These are phyloP conservation scores for Prunella himalayana DNA, from an alignment of 2,113 vertebrate species.

Conservation along the genomic window DNA sequence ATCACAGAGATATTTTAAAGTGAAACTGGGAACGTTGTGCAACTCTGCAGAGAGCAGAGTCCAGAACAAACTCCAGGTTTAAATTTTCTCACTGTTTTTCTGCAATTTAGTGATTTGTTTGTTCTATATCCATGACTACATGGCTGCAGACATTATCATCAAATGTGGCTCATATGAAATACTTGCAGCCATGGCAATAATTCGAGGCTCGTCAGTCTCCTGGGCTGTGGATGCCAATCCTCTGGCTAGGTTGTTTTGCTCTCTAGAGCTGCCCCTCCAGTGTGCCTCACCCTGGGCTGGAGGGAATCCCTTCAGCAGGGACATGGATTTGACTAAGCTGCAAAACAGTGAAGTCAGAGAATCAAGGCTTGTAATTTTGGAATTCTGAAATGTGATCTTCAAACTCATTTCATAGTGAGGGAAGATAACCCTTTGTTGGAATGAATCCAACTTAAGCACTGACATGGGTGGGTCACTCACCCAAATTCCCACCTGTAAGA, in stretches of 20 bases:
- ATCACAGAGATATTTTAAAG: neutral
- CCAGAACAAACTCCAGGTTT: neutral
- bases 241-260: neutral
- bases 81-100: neutral
- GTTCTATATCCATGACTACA: constrained; percentile 7
- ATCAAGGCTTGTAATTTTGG: neutral
- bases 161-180: neutral
- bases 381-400: neutral
- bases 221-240: neutral
- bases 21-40: neutral
- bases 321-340: neutral
- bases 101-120: neutral
- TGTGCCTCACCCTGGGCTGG: fast-evolving
- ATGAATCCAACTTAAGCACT: neutral
- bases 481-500: neutral
- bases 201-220: fast-evolving
- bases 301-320: neutral
- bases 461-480: neutral
- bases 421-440: neutral
- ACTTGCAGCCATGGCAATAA: neutral
- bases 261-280: neutral
- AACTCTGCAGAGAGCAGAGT: neutral
- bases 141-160: neutral
- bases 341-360: neutral
- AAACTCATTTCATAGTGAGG: neutral